Conservation (phyloP, 2,113 vertebrate species). For the Tringa solitaria region DNA sequence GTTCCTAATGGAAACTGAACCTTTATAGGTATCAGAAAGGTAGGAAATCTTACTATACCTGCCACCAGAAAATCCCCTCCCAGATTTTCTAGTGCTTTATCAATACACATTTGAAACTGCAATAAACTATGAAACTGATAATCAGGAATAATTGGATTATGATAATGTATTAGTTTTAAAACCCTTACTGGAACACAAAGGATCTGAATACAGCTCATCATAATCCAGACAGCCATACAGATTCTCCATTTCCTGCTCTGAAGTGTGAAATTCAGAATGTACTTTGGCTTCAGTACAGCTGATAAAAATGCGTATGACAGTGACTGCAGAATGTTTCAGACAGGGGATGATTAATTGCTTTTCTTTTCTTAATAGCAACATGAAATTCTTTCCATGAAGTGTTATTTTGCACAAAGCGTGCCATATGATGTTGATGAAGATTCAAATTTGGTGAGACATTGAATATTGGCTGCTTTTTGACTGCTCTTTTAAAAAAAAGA, state of each 20-base stretch:
- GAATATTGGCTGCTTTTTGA: background rate
- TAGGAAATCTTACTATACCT: background rate
- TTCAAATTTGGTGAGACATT: conserved; percentile 6
- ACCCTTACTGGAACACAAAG: background rate
- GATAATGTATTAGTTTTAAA: background rate
- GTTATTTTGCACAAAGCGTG: conserved; percentile 1
- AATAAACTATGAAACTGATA: background rate
- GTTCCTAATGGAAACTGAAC: background rate
- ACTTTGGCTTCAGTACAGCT: conserved; percentile 1
- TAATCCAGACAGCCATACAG: background rate
- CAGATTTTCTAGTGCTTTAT: background rate
- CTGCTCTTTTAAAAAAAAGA: background rate
- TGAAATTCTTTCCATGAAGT: background rate
- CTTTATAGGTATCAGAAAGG: background rate
- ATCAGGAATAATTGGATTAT: background rate
- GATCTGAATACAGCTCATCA: background rate
- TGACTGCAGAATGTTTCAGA: conserved; percentile 19
- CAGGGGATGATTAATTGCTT: conserved; percentile 47
- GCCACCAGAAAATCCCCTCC: background rate
- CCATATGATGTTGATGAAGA: conserved; percentile 6
- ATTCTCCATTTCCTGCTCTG: background rate
- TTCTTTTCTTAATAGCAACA: conserved; percentile 16
- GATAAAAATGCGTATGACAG: conserved; percentile 37
- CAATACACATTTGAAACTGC: background rate
- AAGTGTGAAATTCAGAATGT: conserved; percentile 35